Evolutionary conservation across 2,888 invertebrate species (phyloP).

Genomic region (Oligia fasciuncula): DNA sequence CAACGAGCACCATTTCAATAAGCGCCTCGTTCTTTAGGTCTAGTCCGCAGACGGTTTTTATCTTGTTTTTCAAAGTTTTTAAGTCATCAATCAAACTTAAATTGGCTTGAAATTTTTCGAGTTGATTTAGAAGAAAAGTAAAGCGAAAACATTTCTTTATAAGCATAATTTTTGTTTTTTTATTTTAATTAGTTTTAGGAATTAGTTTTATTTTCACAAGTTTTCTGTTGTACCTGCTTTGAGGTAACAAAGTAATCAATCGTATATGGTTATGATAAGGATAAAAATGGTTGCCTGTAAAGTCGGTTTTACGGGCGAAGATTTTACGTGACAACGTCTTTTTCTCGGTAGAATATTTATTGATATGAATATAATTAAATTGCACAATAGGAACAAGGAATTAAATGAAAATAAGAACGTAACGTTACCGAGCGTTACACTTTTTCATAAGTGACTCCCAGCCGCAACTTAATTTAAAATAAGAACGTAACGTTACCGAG

Average conservation of each 20-base stretch:
- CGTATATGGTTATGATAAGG: neutral
- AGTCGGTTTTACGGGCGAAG: too few species aligned
- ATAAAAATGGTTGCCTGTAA: too few species aligned
- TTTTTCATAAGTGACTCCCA: too few species aligned
- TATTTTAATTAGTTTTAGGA: neutral
- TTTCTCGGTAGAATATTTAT: too few species aligned
- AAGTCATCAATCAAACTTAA: slow-evolving; percentile 35
- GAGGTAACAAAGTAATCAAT: neutral
- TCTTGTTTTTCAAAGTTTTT: slow-evolving; percentile 12
- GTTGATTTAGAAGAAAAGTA: neutral
- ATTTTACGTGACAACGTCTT: too few species aligned
- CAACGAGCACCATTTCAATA: slow-evolving; percentile 51
- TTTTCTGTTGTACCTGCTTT: neutral
- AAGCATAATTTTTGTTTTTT: neutral
- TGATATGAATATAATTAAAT: too few species aligned
- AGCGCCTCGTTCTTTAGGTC: slow-evolving; percentile 22
- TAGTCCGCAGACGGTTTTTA: slow-evolving; percentile 4
- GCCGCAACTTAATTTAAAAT: too few species aligned
- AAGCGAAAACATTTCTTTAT: neutral
- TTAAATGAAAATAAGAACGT: too few species aligned
- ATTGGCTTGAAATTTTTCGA: neutral
- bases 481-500: too few species aligned
- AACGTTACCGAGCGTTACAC: too few species aligned
- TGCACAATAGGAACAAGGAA: too few species aligned
- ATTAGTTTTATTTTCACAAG: neutral